Evolutionary conservation across 2,113 vertebrate genomes (phyloP).

Genomic region (Trogon melanurus): DNA sequence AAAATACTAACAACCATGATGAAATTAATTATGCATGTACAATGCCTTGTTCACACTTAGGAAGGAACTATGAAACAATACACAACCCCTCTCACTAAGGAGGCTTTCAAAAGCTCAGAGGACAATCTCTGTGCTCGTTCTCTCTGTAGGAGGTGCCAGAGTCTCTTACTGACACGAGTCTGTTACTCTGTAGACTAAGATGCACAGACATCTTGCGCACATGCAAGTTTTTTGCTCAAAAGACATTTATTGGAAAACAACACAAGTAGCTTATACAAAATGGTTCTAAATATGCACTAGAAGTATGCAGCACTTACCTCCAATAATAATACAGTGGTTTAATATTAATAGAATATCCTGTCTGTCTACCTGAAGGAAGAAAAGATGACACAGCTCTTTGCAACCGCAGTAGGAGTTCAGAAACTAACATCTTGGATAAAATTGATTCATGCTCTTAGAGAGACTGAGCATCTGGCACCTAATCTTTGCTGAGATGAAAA

Average conservation of each 20-base stretch:
- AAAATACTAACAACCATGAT: neutral
- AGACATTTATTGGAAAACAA: neutral
- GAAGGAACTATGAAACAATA: neutral
- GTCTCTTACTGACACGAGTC: neutral
- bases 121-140: neutral
- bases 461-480: neutral
- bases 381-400: neutral
- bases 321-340: neutral
- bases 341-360: neutral
- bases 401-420: neutral
- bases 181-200: neutral
- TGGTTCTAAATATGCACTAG: neutral
- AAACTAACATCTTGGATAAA: neutral
- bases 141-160: neutral
- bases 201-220: too few relatives aligned
- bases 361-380: neutral
- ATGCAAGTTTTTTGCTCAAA: neutral
- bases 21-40: neutral
- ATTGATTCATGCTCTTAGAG: neutral
- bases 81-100: neutral
- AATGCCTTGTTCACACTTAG: neutral
- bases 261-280: neutral
- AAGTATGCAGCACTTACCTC: rapidly evolving
- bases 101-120: neutral
- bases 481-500: neutral